Conservation (phyloP, 2,797 vertebrate genomes). For the Glyptemys insculpta region DNA sequence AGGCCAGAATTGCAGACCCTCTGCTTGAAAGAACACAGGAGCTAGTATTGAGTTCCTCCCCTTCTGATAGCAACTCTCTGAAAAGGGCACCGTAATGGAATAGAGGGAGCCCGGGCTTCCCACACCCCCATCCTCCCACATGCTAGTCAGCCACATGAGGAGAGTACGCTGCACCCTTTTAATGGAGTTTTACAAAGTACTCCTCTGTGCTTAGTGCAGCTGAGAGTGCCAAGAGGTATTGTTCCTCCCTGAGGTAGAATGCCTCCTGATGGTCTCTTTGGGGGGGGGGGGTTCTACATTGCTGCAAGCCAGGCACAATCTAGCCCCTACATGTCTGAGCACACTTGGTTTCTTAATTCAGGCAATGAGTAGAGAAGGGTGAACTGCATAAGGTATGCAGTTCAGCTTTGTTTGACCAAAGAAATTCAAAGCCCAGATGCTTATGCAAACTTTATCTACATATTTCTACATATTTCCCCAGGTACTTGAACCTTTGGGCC, state of each 20-base stretch:
- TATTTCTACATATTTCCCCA: constrained; percentile 66
- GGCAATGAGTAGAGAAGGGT: not conserved
- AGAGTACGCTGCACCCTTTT: not conserved
- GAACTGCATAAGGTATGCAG: constrained; percentile 28
- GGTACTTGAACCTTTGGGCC: constrained; percentile 60
- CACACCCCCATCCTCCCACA: not conserved
- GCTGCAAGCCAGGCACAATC: not conserved
- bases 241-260: not conserved
- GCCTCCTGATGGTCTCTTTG: not conserved
- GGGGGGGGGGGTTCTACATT: not conserved
- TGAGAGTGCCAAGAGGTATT: not conserved
- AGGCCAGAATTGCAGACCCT: not conserved
- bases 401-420: constrained; percentile 63
- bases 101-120: not conserved
- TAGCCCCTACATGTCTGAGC: not conserved
- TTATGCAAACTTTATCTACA: constrained; percentile 68
- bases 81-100: not conserved
- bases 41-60: not conserved
- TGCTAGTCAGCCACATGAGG: not conserved
- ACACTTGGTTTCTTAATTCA: not conserved
- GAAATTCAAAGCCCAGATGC: constrained; percentile 54
- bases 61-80: not conserved
- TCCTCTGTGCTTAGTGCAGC: not conserved
- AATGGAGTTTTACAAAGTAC: not conserved
- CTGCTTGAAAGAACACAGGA: not conserved